Evolutionary conservation across 2,113 vertebrate genomes (phyloP).

Genomic region (Bubo bubo): DNA sequence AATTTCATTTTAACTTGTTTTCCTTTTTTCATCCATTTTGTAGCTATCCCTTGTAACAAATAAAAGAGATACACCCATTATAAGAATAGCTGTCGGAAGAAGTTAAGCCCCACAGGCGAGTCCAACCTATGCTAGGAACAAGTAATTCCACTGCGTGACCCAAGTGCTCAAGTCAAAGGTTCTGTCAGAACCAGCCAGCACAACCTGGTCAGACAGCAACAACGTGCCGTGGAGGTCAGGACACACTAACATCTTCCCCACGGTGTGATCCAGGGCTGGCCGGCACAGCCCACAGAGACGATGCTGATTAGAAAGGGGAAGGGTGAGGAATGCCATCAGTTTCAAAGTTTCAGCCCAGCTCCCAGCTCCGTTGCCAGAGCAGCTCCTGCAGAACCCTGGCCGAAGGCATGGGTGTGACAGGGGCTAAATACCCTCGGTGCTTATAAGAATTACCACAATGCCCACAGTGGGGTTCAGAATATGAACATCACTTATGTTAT

Average conservation of each 20-base stretch:
- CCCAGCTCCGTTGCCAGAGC: neutral
- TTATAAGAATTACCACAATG: neutral
- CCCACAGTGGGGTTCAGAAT: neutral
- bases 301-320: neutral
- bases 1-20: conserved; percentile 25
- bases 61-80: neutral
- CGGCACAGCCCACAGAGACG: fast-evolving
- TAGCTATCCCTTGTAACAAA: neutral
- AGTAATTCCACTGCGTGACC: neutral
- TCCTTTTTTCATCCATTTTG: neutral
- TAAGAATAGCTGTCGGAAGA: neutral
- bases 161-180: neutral
- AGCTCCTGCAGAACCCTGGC: neutral
- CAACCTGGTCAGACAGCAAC: neutral
- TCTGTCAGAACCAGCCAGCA: neutral
- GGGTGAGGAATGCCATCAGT: neutral
- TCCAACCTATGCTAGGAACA: neutral
- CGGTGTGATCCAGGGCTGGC: neutral
- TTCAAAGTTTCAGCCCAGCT: neutral
- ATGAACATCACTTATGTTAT: neutral
- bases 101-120: neutral
- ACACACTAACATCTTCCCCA: neutral
- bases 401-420: fast-evolving
- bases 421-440: neutral
- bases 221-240: neutral